Percentiles rank a stretch among this genome's conserved stretches.
These are phyloP conservation scores for Venustoraphidia nigricollis DNA, from an alignment of 2,888 invertebrate species.

Conservation along the genomic window DNA sequence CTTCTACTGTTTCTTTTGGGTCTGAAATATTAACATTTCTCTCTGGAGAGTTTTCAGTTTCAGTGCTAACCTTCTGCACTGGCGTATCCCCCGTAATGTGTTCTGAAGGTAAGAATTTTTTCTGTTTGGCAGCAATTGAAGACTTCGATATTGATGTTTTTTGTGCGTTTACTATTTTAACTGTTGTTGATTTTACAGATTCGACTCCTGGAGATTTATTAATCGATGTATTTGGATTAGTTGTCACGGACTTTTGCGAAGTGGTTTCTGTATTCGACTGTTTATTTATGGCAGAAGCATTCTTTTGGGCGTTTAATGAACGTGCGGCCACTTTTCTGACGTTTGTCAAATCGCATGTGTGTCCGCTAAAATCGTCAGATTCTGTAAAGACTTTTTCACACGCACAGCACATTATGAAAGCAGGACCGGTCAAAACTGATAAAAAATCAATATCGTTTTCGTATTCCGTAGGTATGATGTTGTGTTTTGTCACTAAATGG, in stretches of 20 bases:
- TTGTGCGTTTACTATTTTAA: no score
- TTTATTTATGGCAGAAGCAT: conserved; percentile 5
- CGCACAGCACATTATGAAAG: conserved; percentile 65
- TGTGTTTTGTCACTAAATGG: conserved; percentile 65
- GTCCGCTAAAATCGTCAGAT: conserved; percentile 59
- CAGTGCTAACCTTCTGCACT: neutral
- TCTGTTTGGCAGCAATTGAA: no score
- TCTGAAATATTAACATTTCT: no score
- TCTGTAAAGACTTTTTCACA: conserved; percentile 67
- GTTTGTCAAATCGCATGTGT: conserved; percentile 35
- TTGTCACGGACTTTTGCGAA: neutral
- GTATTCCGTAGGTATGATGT: conserved; percentile 54
- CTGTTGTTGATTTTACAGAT: no score
- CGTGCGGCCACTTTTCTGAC: no score
- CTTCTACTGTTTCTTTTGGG: no score
- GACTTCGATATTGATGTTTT: no score
- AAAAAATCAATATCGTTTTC: conserved; percentile 51
- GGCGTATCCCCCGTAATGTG: conserved; percentile 3
- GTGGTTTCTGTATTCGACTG: conserved; percentile 4
- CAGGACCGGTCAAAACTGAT: conserved; percentile 45
- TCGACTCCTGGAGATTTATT: no score
- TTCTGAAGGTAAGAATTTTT: neutral
- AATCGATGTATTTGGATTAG: no score
- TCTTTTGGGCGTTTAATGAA: no score
- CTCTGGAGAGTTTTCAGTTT: neutral